These are phyloP conservation scores for Tethya wilhelma DNA, from an alignment of 37 sponge, comb jelly and placozoan species.

Conservation along the genomic window DNA sequence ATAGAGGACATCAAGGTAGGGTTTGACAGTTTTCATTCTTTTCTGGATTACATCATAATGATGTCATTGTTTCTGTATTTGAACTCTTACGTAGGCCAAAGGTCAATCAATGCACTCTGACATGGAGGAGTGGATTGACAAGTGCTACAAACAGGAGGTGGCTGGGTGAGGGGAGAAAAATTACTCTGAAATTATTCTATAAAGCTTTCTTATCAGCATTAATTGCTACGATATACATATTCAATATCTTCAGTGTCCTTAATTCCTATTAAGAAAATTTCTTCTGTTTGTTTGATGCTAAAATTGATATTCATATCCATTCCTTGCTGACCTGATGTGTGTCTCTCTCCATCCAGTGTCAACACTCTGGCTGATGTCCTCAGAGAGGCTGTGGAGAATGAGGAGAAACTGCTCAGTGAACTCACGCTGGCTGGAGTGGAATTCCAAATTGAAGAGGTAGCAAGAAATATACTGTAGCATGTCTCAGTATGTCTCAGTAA, in stretches of 20 bases:
- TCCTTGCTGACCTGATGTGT: neutral
- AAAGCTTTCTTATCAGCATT: too few species aligned
- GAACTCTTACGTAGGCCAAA: neutral
- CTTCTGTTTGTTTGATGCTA: neutral
- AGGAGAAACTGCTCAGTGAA: conserved; percentile 67
- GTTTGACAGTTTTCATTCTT: neutral
- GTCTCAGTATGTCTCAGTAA: too few species aligned
- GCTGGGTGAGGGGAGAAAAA: conserved; percentile 59
- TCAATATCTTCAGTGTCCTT: too few species aligned
- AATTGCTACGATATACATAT: neutral
- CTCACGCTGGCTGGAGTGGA: conserved; percentile 57
- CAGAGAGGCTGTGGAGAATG: conserved; percentile 86
- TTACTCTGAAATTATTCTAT: too few species aligned
- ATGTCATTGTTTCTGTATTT: neutral
- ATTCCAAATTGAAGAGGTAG: conserved; percentile 71
- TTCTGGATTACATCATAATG: neutral
- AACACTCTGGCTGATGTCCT: conserved; percentile 65
- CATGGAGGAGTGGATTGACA: conserved; percentile 79
- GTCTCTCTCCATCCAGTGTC: conserved; percentile 65
- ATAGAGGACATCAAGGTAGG: conserved; percentile 53
- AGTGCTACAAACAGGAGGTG: conserved; percentile 77
- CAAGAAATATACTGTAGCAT: too few species aligned
- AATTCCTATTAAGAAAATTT: neutral
- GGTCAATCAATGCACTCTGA: conserved; percentile 45
- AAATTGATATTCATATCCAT: neutral